phyloP scores from a whole-genome alignment of 2,888 invertebrate species.

The Andrena bicolor region DNA sequence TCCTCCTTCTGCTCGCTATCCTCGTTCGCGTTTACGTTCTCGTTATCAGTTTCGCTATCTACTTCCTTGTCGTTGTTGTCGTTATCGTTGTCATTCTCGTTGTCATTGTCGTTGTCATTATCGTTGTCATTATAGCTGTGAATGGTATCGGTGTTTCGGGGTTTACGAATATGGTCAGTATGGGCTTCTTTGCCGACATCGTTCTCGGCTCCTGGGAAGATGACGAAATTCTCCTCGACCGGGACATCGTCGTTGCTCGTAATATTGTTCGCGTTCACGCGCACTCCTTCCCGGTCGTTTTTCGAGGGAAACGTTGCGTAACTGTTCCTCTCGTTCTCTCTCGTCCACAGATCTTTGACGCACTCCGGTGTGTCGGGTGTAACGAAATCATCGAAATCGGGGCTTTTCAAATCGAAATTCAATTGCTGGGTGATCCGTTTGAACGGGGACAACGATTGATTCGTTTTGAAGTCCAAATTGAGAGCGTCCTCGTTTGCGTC shows the following conservation, averaged over 20 bases:
- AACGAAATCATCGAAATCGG: constrained; percentile 90
- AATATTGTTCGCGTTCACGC: background rate
- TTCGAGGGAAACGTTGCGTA: constrained; percentile 69
- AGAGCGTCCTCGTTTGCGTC: constrained; percentile 75
- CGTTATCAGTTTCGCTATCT: background rate
- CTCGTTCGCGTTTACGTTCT: background rate
- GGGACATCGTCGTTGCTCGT: constrained; percentile 6
- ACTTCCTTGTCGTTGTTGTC: background rate
- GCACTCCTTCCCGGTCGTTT: constrained; percentile 43
- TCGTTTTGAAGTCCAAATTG: constrained; percentile 75
- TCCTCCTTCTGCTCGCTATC: constrained; percentile 77
- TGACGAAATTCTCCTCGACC: constrained; percentile 86
- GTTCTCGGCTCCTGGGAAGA: constrained; percentile 87
- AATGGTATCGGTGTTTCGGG: background rate
- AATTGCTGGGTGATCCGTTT: constrained; percentile 92
- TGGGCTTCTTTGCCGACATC: constrained; percentile 73
- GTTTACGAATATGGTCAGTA: background rate
- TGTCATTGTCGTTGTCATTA: background rate
- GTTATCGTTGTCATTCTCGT: background rate
- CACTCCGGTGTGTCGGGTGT: constrained; percentile 89
- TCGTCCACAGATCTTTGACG: constrained; percentile 89
- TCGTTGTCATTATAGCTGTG: background rate
- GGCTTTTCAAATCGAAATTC: constrained; percentile 90
- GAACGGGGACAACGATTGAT: constrained; percentile 90
- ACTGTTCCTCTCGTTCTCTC: constrained; percentile 84